phyloP scores from a whole-genome alignment of 2,888 invertebrate species.

The Euzetes globulus region DNA sequence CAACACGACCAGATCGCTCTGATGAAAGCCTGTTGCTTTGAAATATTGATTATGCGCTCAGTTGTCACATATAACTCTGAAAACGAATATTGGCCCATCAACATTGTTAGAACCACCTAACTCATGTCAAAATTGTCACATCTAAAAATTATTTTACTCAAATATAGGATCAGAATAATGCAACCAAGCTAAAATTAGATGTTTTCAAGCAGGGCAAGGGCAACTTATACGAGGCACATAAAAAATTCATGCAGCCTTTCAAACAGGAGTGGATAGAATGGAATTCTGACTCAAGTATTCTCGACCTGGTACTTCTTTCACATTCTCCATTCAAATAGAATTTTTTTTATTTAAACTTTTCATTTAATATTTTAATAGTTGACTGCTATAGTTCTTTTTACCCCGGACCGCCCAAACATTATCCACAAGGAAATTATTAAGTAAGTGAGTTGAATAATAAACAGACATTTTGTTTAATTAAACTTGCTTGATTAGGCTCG shows the following conservation, averaged over 20 bases:
- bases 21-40: constrained; percentile 86
- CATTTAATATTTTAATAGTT: constrained; percentile 71
- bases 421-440: constrained; percentile 73
- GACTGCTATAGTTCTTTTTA: constrained; percentile 82
- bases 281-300: constrained; percentile 71
- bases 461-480: neutral
- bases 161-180: neutral
- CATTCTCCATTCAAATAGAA: neutral
- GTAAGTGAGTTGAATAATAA: constrained; percentile 24
- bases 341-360: no score
- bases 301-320: constrained; percentile 25
- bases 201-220: constrained; percentile 77
- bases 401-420: constrained; percentile 69
- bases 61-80: constrained; percentile 84
- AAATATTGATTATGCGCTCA: constrained; percentile 89
- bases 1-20: constrained; percentile 85
- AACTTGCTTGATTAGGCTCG: neutral
- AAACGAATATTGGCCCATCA: constrained; percentile 75
- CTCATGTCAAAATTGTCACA: no score
- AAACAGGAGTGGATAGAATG: constrained; percentile 61
- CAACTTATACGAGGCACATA: constrained; percentile 78
- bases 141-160: neutral
- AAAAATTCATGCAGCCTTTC: constrained; percentile 74
- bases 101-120: no score
- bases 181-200: constrained; percentile 58